These are phyloP conservation scores for Phyllostomus discolor DNA, from an alignment of 2,113 vertebrate genomes.

Conservation along the genomic window DNA sequence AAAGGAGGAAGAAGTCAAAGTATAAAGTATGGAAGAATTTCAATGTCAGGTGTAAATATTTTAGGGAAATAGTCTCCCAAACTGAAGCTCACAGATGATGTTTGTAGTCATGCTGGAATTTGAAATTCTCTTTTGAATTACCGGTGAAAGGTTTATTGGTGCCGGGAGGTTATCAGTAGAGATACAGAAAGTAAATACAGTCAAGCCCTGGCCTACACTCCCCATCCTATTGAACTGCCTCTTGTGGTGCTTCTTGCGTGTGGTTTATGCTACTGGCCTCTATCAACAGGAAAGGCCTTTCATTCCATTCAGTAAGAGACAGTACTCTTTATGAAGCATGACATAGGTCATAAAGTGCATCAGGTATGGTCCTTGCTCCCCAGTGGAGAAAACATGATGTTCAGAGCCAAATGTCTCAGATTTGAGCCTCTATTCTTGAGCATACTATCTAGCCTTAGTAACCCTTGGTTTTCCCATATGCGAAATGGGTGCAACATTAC, in stretches of 20 bases:
- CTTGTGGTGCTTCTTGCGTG: neutral
- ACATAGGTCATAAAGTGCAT: neutral
- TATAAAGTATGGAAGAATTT: neutral
- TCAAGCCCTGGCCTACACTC: neutral
- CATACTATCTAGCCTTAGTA: neutral
- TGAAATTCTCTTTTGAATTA: constrained; percentile 21
- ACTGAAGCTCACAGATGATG: neutral
- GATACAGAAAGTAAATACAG: neutral
- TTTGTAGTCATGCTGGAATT: constrained; percentile 1
- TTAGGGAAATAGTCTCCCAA: neutral
- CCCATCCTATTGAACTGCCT: neutral
- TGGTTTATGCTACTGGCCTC: neutral
- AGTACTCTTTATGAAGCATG: neutral
- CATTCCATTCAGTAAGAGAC: neutral
- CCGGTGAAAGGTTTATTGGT: neutral
- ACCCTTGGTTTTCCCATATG: neutral
- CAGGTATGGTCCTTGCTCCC: neutral
- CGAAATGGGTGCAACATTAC: constrained; percentile 11
- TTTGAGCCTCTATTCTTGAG: neutral
- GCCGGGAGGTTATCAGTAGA: neutral
- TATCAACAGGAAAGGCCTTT: neutral
- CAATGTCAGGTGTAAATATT: neutral
- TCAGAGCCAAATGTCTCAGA: neutral
- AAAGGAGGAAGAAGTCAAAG: constrained; percentile 2
- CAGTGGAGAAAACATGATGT: neutral